These are phyloP conservation scores for Amphipyra tragopoginis DNA, from an alignment of 2,888 invertebrate species.

Conservation along the genomic window DNA sequence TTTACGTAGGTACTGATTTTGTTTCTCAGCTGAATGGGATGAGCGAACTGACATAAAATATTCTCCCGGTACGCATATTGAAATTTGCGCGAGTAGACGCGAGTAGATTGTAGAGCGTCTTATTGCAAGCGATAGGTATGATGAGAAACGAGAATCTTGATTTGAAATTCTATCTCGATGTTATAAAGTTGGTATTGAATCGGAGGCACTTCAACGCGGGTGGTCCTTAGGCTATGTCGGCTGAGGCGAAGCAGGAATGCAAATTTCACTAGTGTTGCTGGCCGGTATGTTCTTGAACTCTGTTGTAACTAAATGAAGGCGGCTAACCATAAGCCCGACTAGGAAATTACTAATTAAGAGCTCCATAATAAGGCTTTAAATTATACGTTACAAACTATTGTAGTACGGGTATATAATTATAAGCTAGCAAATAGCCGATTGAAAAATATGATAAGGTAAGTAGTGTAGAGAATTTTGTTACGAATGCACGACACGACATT, in stretches of 20 bases:
- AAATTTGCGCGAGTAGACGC: slow-evolving; percentile 76
- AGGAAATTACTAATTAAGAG: slow-evolving; percentile 67
- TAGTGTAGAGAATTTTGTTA: slow-evolving; percentile 62
- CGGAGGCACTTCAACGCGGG: slow-evolving; percentile 81
- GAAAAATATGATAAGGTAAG: slow-evolving; percentile 62
- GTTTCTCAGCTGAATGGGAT: slow-evolving; percentile 63
- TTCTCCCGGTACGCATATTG: slow-evolving; percentile 74
- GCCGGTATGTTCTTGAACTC: slow-evolving; percentile 76
- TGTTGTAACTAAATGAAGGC: slow-evolving; percentile 70
- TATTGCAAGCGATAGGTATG: slow-evolving; percentile 78
- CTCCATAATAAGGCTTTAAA: slow-evolving; percentile 52
- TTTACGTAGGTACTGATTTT: slow-evolving; percentile 68
- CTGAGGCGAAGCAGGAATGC: slow-evolving; percentile 85
- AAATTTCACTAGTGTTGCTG: slow-evolving; percentile 85
- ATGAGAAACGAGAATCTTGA: slow-evolving; percentile 65
- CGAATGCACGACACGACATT: slow-evolving; percentile 64
- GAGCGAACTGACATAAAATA: slow-evolving; percentile 68
- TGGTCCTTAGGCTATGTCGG: slow-evolving; percentile 85
- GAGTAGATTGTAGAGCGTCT: slow-evolving; percentile 79
- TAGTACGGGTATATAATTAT: slow-evolving; percentile 58
- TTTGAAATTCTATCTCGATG: slow-evolving; percentile 76
- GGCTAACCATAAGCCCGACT: slow-evolving; percentile 68
- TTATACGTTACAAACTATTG: slow-evolving; percentile 51
- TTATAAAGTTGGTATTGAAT: slow-evolving; percentile 84
- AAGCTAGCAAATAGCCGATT: slow-evolving; percentile 57